Evolutionary conservation across 64 coral and sea anemone genomes (phyloP), one percentile per base, ranked within the genome.

Genomic region (Astreopora myriophthalma): DNA sequence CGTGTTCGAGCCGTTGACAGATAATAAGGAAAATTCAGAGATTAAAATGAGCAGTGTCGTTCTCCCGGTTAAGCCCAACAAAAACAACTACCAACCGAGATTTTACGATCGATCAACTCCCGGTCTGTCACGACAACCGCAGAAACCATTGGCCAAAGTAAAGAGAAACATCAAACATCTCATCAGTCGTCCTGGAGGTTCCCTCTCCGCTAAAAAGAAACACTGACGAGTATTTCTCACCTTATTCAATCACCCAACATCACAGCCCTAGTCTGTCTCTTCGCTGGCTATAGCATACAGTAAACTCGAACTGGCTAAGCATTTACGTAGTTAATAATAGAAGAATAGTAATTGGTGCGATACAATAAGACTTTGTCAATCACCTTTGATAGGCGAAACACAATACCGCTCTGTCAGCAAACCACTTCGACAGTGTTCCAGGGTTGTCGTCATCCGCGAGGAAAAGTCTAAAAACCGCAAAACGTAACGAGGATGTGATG

Each of bases 1-100:
- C 55, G 57, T 64, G 30, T 83, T 36, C 31, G 33, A 83, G 65
- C 58, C 65, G 79, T 83, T 83, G 57, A 83, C 79, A 83, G 79
- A 63, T 83, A n/a, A 83, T 65, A 83, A 19, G 16, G 32, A 64
- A 83, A 20, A 83, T 37, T 62, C 34, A 37, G 79, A 32, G 79
- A 83, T 63, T 83, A 83, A 83, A 60, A 64, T 55, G 8, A 20
- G 11, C 34, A 65, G 70, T 73, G 1, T 64, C 20, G 14, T 37
- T 12, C 23, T 33, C 30, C 8, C 22, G 12, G 55, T 27, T 3
- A 16, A 1, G 52, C 7, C 12, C 10, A 37, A 32, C 5, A 13
- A 20, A 64, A 48, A 26, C 79, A 25, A 57, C 51, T 14, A 55
- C 17, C 51, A 55, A 19, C 30, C 58, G 39, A 60, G 51, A 83